Base-by-base conservation (phyloP, 2,888 invertebrate species). In the Leucophora obtusa region DNA sequence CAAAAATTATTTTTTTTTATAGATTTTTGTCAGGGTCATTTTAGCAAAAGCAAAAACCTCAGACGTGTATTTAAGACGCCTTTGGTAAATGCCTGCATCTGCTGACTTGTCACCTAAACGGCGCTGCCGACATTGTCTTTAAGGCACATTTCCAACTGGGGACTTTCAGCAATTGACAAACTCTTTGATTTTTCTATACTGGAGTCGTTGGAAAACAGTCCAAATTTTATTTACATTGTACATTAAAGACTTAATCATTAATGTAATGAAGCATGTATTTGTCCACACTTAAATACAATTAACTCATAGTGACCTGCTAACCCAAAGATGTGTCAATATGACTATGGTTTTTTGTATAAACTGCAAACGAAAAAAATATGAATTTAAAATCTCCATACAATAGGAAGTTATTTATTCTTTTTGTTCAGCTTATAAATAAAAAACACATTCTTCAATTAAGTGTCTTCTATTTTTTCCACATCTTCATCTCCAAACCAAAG, bases 251-350 rank as follows among this genome's bases (percentile, higher is more conserved):
- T 47, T 47, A 47, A 47, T n/a, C 43, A 47, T 47, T 47, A 47
- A 47, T 58, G 18, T 43, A 66, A 60, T 35, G n/a, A n/a, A 47
- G 14, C 43, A 18, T 63, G 50, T 6, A 58, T 43, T 43, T 24
- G 58, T 59, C 38, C 1, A 50, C 47, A 70, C 56, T 66, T 65
- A 10, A 87, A 86, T 85, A 85, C 84, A 89, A 88, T 89, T 88
- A 88, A 88, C 87, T 86, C 84, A 15, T 72, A 79, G 79, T 86
- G 88, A 89, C 86, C 88, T 83, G 81, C 62, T 87, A 86, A 85
- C 88, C 89, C 51, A 77, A 66, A 47, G 70, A 66, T 70, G 69
- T 77, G 65, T 73, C 73, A 77, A 60, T 71, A 53, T 59, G 43
- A 47, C 47, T 24, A 54, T 1, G 53, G 4, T 43, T 47, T 62